A percentile compares a stretch with the other conserved stretches of the same genome.
phyloP scores from a whole-genome alignment of 2,113 vertebrate species.

The Rhabdornis inornatus region DNA sequence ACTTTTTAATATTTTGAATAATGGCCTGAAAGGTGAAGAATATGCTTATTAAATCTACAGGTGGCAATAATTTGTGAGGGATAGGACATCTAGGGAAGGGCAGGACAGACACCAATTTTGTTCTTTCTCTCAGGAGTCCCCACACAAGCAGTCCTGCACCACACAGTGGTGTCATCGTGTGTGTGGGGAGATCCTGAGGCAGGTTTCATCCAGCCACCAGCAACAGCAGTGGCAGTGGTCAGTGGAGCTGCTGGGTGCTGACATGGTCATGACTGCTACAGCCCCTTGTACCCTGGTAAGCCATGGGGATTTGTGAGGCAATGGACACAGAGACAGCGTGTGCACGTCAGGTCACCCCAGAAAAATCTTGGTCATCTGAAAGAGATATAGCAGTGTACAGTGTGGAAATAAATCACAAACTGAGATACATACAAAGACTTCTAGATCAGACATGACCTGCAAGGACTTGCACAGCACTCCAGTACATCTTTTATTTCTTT shows the following conservation, averaged over 20 bases:
- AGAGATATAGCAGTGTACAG: neutral
- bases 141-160: fast-evolving
- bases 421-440: neutral
- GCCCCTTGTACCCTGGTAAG: neutral
- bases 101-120: neutral
- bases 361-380: neutral
- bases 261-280: neutral
- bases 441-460: neutral
- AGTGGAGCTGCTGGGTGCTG: neutral
- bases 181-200: neutral
- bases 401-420: neutral
- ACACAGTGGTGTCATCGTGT: fast-evolving
- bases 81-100: neutral
- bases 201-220: neutral
- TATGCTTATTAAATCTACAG: neutral
- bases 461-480: neutral
- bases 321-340: neutral
- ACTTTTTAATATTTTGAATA: neutral
- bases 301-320: neutral
- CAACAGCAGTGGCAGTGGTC: neutral
- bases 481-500: neutral
- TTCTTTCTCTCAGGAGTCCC: neutral
- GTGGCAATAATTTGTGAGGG: neutral
- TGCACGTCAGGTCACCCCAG: neutral
- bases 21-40: neutral